Base-by-base conservation (phyloP, 2,113 vertebrate species). In the Limnothrissa miodon region DNA sequence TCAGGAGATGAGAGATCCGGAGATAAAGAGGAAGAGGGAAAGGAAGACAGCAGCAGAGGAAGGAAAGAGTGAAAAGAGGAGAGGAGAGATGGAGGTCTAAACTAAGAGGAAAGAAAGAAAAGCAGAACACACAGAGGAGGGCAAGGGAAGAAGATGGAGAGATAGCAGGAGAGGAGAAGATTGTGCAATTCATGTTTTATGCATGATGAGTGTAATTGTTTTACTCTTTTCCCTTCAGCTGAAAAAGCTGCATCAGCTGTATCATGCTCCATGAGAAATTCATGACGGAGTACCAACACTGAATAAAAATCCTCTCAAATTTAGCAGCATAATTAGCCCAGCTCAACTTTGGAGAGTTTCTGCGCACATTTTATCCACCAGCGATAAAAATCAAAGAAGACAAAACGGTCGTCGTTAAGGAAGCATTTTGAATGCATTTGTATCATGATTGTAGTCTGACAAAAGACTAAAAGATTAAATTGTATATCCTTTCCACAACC, bases 171-270 rank as follows among this genome's bases (percentile, higher is more conserved):
- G 59, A 66, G 59, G 8, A 33, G 25, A 66, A 15, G 59, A 33
- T 74, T 36, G 66, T 74, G 66, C 17, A 15, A 33, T 33, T 36
- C 33, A 74, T 74, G 66, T 74, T 74, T 74, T 74, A 74, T 74
- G 66, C 66, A 74, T 74, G 66, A 5, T 17, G 66, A 33, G 66
- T 36, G 66, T 74, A 74, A 74, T 74, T 74, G 66, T 74, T 74
- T 33, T 11, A 74, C 66, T 74, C 29, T 74, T 36, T 74, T 36
- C 15, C 11, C 66, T 13, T 74, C 33, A 74, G 66, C 66, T 74
- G 29, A 4, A 74, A 36, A 15, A 74, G 66, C 66, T 74, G 66
- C 33, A 74, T 74, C 66, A 74, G 66, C 66, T 74, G 19, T 23
- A 74, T 17, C 25, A n/a, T 66, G 66, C 66, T 15, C 33, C 66